Conservation (phyloP, 1,140 invertebrate genomes). For the Penaeus chinensis region DNA sequence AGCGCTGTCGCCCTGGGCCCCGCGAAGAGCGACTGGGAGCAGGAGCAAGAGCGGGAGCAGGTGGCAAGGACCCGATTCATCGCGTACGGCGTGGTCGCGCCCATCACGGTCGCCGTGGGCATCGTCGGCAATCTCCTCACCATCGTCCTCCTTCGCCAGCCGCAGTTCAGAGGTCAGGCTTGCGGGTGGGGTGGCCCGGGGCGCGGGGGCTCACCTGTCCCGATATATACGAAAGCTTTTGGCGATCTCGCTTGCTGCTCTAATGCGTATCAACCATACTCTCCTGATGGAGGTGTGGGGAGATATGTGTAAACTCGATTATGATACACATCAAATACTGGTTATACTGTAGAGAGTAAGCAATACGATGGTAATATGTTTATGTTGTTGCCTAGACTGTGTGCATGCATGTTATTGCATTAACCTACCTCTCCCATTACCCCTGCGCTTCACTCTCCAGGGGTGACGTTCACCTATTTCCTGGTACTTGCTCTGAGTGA, state of each 20-base stretch:
- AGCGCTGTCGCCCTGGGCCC: neutral
- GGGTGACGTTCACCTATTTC: conserved; percentile 66
- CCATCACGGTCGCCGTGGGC: conserved; percentile 65
- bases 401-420: no score
- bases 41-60: conserved; percentile 28
- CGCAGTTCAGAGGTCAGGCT: conserved; percentile 64
- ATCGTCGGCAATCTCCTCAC: conserved; percentile 66
- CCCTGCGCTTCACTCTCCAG: conserved; percentile 17
- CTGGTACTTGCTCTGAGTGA: conserved; percentile 66
- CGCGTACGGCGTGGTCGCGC: conserved; percentile 66
- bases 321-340: no score
- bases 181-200: neutral
- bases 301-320: no score
- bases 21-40: neutral
- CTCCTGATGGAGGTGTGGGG: no score
- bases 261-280: no score
- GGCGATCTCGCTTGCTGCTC: no score
- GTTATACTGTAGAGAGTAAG: no score
- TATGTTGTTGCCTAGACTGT: no score
- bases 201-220: no score
- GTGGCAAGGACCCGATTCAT: conserved; percentile 48
- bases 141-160: conserved; percentile 64
- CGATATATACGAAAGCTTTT: no score
- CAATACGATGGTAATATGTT: no score
- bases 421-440: no score